Evolutionary conservation across 2,113 vertebrate species (phyloP), one percentile per base, ranked within the genome.

Genomic region (Balaenoptera acutorostrata): DNA sequence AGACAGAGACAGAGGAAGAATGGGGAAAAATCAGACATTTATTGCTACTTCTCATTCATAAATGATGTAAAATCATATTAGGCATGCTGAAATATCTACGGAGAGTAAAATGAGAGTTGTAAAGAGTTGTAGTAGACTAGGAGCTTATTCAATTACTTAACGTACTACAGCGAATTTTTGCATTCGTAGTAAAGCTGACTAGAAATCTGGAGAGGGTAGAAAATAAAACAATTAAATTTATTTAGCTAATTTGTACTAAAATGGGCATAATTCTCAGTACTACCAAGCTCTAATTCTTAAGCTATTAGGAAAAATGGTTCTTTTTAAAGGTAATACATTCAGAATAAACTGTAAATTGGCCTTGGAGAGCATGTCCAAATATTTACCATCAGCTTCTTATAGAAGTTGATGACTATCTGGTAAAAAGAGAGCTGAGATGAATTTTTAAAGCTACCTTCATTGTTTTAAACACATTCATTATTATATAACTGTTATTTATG

Each of bases 221-320:
- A 12, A 96, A 74, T 44, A 90, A 92, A 85, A 86, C 23, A 84
- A 91, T 89, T 93, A 81, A 31, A 68, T 61, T 92, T 84, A 87
- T 87, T 93, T 78, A 96, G 77, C 39, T 89, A 55, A 92, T 89
- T 81, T 84, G 46, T 82, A 77, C 9, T 81, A 95, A 95, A 89
- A 74, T 83, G 17, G 41, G 1, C 17, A 68, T 59, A 85, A 80
- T 96, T 92, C 52, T 80, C n/a, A 59, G 12, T 72, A 92, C 11
- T 75, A 21, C 41, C 66, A 49, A 97, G 20, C 3, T 84, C 21
- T 69, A 52, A 33, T 95, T 95, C 49, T 91, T 75, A 82, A 55
- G 8, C 33, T 69, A 74, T 80, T 74, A 81, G 84, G 75, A 61
- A 94, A 80, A 87, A 72, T 10, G 14, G 5, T 92, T 72, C 20